Evolutionary conservation across 2,113 vertebrate genomes (phyloP).

Genomic region (Lampris incognitus): DNA sequence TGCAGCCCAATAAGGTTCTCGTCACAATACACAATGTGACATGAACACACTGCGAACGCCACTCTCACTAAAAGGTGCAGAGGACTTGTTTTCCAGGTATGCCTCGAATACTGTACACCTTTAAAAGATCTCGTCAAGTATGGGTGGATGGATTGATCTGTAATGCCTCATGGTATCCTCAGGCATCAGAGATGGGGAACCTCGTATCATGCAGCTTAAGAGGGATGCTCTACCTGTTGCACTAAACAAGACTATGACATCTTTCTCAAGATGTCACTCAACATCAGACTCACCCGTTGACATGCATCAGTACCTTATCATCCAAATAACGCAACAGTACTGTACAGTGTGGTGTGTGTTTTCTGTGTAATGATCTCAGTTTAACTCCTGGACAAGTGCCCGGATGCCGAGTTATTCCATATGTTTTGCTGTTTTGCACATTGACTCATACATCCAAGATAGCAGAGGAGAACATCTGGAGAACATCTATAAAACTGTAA

Average conservation of each 20-base stretch:
- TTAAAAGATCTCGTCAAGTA: too few relatives aligned
- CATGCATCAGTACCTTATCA: not conserved
- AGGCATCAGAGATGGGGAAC: not conserved
- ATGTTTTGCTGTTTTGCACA: slow-evolving; percentile 22
- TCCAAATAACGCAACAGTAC: not conserved
- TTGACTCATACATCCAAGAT: slow-evolving; percentile 24
- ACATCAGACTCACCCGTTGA: not conserved
- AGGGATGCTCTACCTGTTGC: not conserved
- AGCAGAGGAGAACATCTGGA: slow-evolving; percentile 36
- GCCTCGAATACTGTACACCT: too few relatives aligned
- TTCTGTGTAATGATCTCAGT: not conserved
- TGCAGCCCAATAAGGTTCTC: not conserved
- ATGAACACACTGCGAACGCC: too few relatives aligned
- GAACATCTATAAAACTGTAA: slow-evolving; percentile 37
- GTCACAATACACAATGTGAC: too few relatives aligned
- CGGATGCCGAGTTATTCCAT: slow-evolving; percentile 25
- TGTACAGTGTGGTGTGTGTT: not conserved
- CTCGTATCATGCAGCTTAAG: not conserved
- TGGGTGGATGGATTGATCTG: too few relatives aligned
- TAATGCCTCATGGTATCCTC: too few relatives aligned
- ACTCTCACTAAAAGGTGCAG: too few relatives aligned
- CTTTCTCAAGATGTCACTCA: not conserved
- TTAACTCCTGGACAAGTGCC: not conserved
- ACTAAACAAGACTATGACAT: not conserved
- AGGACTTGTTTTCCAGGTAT: too few relatives aligned